A percentile compares a stretch with the other conserved stretches of the same genome.
These are phyloP conservation scores for Tychaedon coryphoeus DNA, from an alignment of 2,113 vertebrate genomes.

Conservation along the genomic window DNA sequence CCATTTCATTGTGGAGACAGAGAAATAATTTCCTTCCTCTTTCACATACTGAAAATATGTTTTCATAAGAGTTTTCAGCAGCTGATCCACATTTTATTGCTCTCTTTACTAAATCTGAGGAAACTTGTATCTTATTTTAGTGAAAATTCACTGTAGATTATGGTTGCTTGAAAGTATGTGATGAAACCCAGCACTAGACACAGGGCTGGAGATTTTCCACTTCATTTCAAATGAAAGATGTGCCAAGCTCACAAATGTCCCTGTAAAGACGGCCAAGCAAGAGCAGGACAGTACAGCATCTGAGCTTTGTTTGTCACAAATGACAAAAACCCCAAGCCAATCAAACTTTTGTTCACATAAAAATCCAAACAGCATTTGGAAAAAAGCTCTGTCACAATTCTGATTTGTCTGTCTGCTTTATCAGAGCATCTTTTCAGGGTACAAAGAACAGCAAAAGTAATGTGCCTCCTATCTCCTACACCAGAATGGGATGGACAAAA, in stretches of 20 bases:
- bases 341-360: not conserved
- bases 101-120: not conserved
- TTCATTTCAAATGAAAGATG: conserved; percentile 29
- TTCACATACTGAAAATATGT: conserved; percentile 9
- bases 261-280: not conserved
- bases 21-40: conserved; percentile 15
- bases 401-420: not conserved
- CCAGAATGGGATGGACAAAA: not conserved
- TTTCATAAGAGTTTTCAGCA: conserved; percentile 18
- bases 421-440: not conserved
- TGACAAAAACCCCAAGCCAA: not conserved
- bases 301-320: not conserved
- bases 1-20: conserved; percentile 40
- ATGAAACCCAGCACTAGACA: conserved; percentile 19
- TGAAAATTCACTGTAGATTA: conserved; percentile 24
- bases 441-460: not conserved
- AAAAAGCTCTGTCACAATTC: not conserved
- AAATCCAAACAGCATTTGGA: not conserved
- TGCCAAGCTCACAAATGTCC: not conserved
- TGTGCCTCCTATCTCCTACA: not conserved
- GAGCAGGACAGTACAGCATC: not conserved
- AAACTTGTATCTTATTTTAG: conserved; percentile 1
- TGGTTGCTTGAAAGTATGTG: not conserved
- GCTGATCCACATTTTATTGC: conserved; percentile 55
- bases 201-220: not conserved